Evolutionary conservation across 2,797 vertebrate species (phyloP).

Genomic region (Luscinia luscinia): DNA sequence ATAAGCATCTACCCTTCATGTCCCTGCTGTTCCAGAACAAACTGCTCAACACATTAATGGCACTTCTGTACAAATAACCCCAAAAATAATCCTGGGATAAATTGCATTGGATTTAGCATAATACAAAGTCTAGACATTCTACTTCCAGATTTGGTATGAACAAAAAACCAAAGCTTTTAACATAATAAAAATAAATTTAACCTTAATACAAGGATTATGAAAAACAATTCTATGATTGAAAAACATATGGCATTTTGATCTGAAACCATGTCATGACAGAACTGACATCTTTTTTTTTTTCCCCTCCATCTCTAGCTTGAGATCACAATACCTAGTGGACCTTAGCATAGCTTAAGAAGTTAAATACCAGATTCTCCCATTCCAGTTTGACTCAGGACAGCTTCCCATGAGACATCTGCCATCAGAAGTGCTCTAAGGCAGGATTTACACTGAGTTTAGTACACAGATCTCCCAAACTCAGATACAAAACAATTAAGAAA

Average conservation of each 20-base stretch:
- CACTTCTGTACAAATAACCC: constrained; percentile 22
- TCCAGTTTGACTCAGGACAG: neutral
- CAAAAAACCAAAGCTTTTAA: constrained; percentile 39
- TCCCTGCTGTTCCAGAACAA: neutral
- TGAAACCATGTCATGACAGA: neutral
- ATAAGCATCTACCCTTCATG: neutral
- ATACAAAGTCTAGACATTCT: constrained; percentile 65
- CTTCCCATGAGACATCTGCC: neutral
- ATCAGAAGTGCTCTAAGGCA: neutral
- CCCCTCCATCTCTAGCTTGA: neutral
- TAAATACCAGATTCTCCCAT: neutral
- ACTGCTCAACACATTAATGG: neutral
- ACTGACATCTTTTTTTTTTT: neutral
- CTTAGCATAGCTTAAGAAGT: neutral
- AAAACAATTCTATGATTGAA: constrained; percentile 44
- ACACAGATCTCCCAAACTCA: neutral
- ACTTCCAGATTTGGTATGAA: constrained; percentile 32
- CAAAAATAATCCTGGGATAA: constrained; percentile 56
- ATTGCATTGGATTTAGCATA: constrained; percentile 51
- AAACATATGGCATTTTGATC: constrained; percentile 44
- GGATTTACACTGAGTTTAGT: neutral
- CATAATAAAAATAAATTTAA: constrained; percentile 57
- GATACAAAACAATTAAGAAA: neutral
- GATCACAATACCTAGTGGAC: neutral
- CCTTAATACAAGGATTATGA: constrained; percentile 65